Conservation (phyloP, 1,140 invertebrate species). For the Bombus confusus region DNA sequence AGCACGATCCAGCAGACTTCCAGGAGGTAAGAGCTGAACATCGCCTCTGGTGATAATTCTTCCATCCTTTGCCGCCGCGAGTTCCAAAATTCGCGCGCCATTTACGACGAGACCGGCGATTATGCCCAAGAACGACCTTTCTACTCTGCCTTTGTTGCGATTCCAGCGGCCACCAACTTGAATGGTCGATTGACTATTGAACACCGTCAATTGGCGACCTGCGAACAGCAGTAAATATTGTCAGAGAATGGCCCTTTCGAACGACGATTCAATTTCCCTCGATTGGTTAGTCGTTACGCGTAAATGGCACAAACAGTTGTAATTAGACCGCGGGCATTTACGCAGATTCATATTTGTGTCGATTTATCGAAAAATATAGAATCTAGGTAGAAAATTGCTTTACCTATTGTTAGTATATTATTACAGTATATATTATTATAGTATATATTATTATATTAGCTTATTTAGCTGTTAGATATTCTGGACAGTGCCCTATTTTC, state of each 20-base stretch:
- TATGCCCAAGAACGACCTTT: slow-evolving; percentile 92
- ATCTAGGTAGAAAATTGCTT: too few relatives aligned
- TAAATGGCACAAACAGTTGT: too few relatives aligned
- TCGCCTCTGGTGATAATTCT: slow-evolving; percentile 88
- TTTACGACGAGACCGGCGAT: slow-evolving; percentile 95
- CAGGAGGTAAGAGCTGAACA: slow-evolving; percentile 86
- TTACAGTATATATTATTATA: too few relatives aligned
- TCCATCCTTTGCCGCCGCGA: slow-evolving; percentile 91
- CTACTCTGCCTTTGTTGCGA: slow-evolving; percentile 86
- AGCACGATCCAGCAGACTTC: slow-evolving; percentile 88
- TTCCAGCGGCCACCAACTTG: slow-evolving; percentile 94
- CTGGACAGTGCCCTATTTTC: too few relatives aligned
- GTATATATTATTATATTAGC: too few relatives aligned
- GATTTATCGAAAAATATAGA: too few relatives aligned
- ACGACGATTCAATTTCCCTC: neutral
- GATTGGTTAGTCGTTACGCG: too few relatives aligned
- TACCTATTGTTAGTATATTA: too few relatives aligned
- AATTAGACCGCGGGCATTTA: too few relatives aligned
- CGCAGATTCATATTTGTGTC: too few relatives aligned
- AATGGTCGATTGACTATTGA: slow-evolving; percentile 95
- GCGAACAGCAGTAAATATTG: slow-evolving; percentile 34
- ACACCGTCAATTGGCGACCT: slow-evolving; percentile 94
- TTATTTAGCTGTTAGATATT: too few relatives aligned
- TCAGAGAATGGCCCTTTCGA: neutral
- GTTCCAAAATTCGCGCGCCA: slow-evolving; percentile 91